Evolutionary conservation across 2,113 vertebrate species (phyloP).

Genomic region (Phalacrocorax carbo): DNA sequence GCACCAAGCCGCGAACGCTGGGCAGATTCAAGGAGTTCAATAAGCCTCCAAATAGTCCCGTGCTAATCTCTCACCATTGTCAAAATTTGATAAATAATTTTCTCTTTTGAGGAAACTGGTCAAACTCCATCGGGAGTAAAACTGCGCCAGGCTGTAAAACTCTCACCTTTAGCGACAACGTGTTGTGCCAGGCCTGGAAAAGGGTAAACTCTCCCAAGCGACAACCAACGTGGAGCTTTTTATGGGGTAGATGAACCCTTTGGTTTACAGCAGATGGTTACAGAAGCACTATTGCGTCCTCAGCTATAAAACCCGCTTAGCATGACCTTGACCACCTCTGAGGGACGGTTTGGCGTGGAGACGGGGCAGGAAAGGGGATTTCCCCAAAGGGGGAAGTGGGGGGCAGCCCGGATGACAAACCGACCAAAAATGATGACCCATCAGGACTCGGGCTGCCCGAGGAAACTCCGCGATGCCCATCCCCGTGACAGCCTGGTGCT

Average conservation of each 20-base stretch:
- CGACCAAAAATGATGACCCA: fast-evolving
- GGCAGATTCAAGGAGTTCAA: neutral
- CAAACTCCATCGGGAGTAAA: neutral
- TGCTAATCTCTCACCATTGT: neutral
- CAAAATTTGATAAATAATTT: neutral
- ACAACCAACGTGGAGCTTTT: too few species aligned
- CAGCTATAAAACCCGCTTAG: neutral
- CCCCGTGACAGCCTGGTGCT: neutral
- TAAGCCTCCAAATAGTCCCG: neutral
- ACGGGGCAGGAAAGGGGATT: neutral
- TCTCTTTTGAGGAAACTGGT: neutral
- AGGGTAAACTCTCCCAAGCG: neutral
- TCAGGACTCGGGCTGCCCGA: neutral
- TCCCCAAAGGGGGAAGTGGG: neutral
- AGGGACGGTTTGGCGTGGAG: too few species aligned
- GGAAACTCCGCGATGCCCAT: neutral
- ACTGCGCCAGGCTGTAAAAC: neutral
- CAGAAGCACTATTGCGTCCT: neutral
- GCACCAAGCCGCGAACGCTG: fast-evolving
- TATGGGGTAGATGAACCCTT: neutral
- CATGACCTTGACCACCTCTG: fast-evolving
- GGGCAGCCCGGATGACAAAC: neutral
- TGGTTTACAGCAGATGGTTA: neutral
- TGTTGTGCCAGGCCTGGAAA: neutral
- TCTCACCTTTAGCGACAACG: fast-evolving